Percentiles rank a stretch among this genome's conserved stretches.
phyloP scores from a whole-genome alignment of 2,888 invertebrate species.

The Crossocerus cetratus region DNA sequence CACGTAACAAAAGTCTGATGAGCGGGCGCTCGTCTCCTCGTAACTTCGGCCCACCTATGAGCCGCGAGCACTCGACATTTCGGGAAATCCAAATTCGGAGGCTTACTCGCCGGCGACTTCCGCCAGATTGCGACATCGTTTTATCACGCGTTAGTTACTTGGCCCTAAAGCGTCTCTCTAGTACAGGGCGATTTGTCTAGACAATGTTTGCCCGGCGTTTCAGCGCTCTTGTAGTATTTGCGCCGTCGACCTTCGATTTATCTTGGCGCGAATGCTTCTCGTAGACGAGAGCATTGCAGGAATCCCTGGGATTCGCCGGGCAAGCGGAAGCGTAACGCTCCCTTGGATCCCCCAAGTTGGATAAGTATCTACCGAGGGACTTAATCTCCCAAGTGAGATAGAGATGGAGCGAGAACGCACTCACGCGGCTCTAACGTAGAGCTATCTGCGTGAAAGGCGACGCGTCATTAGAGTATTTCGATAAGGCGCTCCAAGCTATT shows the following conservation, averaged over 20 bases:
- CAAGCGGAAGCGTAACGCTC: not conserved
- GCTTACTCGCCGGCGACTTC: not conserved
- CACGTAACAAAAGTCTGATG: not conserved
- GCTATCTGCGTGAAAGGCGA: not conserved
- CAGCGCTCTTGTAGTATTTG: not conserved
- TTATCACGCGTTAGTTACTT: not conserved
- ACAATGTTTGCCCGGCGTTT: not conserved
- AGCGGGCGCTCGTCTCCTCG: conserved; percentile 17
- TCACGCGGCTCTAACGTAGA: not conserved
- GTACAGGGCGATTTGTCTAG: not conserved
- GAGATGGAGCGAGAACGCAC: not conserved
- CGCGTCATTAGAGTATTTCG: conserved; percentile 11
- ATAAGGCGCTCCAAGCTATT: conserved; percentile 8
- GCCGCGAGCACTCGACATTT: not conserved
- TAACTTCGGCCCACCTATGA: conserved; percentile 22
- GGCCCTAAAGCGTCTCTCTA: too few relatives aligned
- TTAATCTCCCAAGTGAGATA: not conserved
- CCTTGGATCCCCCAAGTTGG: not conserved
- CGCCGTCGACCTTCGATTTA: not conserved
- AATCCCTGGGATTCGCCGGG: too few relatives aligned
- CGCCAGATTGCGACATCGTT: not conserved
- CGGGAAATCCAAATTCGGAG: not conserved
- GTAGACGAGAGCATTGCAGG: too few relatives aligned
- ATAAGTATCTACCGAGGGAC: conserved; percentile 1
- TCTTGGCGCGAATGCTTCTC: not conserved